These are phyloP conservation scores for Nebria salina DNA, from an alignment of 2,888 invertebrate species.

Conservation along the genomic window DNA sequence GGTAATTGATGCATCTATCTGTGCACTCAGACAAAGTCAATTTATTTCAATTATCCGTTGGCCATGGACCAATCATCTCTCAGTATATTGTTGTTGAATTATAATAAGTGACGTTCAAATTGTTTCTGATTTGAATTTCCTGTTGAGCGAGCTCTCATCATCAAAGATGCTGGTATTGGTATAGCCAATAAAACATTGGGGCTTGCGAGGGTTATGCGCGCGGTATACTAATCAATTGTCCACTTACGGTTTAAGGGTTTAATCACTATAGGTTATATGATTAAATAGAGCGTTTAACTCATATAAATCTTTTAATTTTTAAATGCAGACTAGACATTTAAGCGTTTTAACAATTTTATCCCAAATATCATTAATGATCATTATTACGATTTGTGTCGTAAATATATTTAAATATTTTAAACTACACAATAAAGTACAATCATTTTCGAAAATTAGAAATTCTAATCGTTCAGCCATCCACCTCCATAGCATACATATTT, in stretches of 20 bases:
- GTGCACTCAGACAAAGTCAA: slow-evolving; percentile 26
- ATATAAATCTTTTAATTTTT: no score
- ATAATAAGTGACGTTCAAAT: slow-evolving; percentile 31
- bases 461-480: not conserved
- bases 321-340: no score
- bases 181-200: not conserved
- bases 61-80: slow-evolving; percentile 32
- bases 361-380: no score
- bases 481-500: not conserved
- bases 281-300: not conserved
- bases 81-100: slow-evolving; percentile 32
- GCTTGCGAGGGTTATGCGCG: no score
- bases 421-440: not conserved
- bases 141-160: slow-evolving; percentile 7
- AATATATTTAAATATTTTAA: no score
- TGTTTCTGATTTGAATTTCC: slow-evolving; percentile 42
- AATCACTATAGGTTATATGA: not conserved
- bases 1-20: slow-evolving; percentile 32
- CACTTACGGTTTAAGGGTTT: not conserved
- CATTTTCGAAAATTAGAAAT: not conserved
- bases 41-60: slow-evolving; percentile 39
- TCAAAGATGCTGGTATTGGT: not conserved
- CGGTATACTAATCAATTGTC: not conserved
- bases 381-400: no score
- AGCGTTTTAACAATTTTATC: no score